Evolutionary conservation across 2,797 vertebrate species (phyloP).

Genomic region (Channa striata): DNA sequence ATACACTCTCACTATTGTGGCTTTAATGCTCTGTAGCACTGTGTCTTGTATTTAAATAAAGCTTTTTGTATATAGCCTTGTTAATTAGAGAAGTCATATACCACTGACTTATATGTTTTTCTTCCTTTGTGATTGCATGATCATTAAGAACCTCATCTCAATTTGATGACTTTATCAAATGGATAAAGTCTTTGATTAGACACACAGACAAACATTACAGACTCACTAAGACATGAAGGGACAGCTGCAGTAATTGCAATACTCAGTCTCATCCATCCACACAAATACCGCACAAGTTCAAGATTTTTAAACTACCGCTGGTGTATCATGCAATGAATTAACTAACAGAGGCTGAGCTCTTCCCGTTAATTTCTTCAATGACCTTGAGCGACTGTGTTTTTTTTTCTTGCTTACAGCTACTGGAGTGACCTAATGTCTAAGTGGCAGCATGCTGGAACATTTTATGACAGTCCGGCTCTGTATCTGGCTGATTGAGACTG

Average conservation of each 20-base stretch:
- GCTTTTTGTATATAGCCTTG: conserved; percentile 76
- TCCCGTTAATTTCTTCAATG: conserved; percentile 27
- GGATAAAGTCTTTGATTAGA: conserved; percentile 27
- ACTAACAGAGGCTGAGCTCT: conserved; percentile 52
- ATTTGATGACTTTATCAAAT: conserved; percentile 45
- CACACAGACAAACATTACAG: conserved; percentile 29
- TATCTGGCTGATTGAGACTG: conserved; percentile 71
- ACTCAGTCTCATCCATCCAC: neutral
- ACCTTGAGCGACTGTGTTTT: conserved; percentile 56
- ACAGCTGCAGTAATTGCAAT: neutral
- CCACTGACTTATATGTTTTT: conserved; percentile 56
- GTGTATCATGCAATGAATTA: conserved; percentile 42
- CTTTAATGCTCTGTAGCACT: conserved; percentile 68
- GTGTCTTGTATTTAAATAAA: conserved; percentile 70
- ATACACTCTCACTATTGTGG: conserved; percentile 73
- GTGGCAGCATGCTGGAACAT: conserved; percentile 46
- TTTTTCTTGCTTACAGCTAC: conserved; percentile 46
- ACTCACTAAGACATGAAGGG: neutral
- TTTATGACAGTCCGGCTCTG: conserved; percentile 59
- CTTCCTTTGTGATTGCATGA: conserved; percentile 24
- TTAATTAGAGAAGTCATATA: conserved; percentile 70
- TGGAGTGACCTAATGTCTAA: conserved; percentile 53
- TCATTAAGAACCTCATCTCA: conserved; percentile 43
- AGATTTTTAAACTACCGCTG: conserved; percentile 32
- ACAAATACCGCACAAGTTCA: neutral